Evolutionary conservation across 2,113 vertebrate species (phyloP), one percentile per base, ranked within the genome.

Genomic region (Epinephelus moara): DNA sequence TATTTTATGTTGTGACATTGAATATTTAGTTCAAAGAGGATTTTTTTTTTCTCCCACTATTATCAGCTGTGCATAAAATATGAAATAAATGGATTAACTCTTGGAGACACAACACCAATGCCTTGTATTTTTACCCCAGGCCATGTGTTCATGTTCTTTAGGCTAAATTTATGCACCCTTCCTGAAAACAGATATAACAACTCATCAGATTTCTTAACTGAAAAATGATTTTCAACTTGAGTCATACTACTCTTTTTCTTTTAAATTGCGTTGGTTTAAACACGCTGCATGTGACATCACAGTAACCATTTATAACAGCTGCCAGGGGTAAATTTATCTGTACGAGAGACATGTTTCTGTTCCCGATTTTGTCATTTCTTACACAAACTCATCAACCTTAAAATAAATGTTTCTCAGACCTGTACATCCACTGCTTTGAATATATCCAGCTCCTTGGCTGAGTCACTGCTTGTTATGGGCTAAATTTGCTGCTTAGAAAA

Each of bases 351-450:
- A 10, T 25, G 19, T 63, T 27, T 72, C 53, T 27, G 45, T 37
- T 55, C 4, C 21, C 15, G 17, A 18, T 75, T 49, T 53, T 52
- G n/a, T 49, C 14, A 52, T 18, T 15, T 17, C 56, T 53, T 12
- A 74, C 45, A 69, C 37, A 83, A 66, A 73, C n/a, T 37, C 50
- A 70, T 70, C 37, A 23, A 42, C 50, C 42, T 59, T 19, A 33
- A 61, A 67, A 71, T 56, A 42, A 76, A 52, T 42, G 18, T 55
- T 87, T 45, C 17, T 23, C 45, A n/a, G 72, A 71, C 25, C 21
- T 74, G 23, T 72, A 59, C 15, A 57, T 30, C 25, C 15, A 19
- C 30, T 7, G 52, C 74, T 50, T 75, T 64, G 52, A 82, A 74
- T 18, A 14, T 4, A 33, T 52, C 50, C 0, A 0, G 1, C 52